Evolutionary conservation across 2,888 invertebrate genomes (phyloP), one percentile per base, ranked within the genome.

Genomic region (Phortica okadai): DNA sequence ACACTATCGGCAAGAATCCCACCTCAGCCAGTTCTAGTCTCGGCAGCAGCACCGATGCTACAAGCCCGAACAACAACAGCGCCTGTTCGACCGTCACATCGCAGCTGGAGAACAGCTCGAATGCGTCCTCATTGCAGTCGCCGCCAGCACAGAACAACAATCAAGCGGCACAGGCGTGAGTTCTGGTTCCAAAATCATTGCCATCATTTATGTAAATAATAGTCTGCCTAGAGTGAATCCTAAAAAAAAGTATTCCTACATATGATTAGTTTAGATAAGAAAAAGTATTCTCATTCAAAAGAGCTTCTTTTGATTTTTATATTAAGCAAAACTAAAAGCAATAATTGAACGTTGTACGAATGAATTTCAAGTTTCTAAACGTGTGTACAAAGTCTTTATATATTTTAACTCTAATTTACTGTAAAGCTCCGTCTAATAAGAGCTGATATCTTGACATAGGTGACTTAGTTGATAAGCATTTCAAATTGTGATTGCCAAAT

Each of bases 61-160:
- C 86, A 25, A 90, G 90, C 77, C 89, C 90, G 69, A 90, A 90
- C 75, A 90, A 90, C 74, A 90, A 90, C 73, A 83, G 74, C 80
- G 83, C 81, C 79, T 82, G 84, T 77, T 83, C 89, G 45, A 87
- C 90, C 14, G 84, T 85, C 73, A 83, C 89, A 69, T 82, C 89
- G 14, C 89, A 85, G 64, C 77, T 89, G 79, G 89, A 89, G 75
- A 82, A 81, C 33, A 56, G 54, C n/a, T 72, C 70, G 11, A 56
- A 54, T 6, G 25, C n/a, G 16, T 80, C 80, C 33, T 82, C 83
- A n/a, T 78, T 80, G 25, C 78, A 7, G 41, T 21, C 82, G 33
- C 77, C 41, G 7, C 33, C 1, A n/a, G 42, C 66, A 21, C 74
- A 75, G 74, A 66, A 59, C 58, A 84, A 85, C 72, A 87, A 86